Evolutionary conservation across 1,140 invertebrate genomes (phyloP).

Genomic region (Bombus superbus): DNA sequence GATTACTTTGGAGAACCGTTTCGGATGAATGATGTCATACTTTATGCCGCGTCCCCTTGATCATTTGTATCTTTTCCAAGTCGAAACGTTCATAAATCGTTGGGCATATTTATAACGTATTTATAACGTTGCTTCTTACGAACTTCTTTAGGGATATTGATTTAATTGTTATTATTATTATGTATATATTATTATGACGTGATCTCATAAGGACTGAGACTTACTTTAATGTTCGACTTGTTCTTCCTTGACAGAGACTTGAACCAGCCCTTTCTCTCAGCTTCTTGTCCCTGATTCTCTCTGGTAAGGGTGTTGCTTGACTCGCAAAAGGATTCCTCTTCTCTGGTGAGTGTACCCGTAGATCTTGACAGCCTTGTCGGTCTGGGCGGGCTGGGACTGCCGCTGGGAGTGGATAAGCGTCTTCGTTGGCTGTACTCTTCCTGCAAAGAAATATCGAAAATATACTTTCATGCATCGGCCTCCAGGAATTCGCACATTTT

Average conservation of each 20-base stretch:
- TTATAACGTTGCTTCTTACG: neutral
- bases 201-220: constrained; percentile 16
- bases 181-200: neutral
- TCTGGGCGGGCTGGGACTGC: constrained; percentile 85
- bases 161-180: neutral
- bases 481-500: neutral
- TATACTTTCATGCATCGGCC: neutral
- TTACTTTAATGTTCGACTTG: constrained; percentile 82
- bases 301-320: constrained; percentile 75
- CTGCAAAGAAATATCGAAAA: constrained; percentile 75
- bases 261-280: constrained; percentile 85
- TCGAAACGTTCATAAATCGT: neutral
- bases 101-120: neutral
- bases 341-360: constrained; percentile 78
- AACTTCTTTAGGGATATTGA: neutral
- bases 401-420: constrained; percentile 88
- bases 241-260: constrained; percentile 86
- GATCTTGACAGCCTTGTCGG: constrained; percentile 77
- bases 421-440: constrained; percentile 86
- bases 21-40: constrained; percentile 57
- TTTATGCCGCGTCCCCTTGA: too few relatives aligned
- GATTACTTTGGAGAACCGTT: constrained; percentile 21
- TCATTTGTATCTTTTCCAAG: neutral
- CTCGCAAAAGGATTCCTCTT: constrained; percentile 76
- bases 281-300: constrained; percentile 74